phyloP scores from a whole-genome alignment of 2,888 invertebrate genomes.

The Mactromeris polynyma region DNA sequence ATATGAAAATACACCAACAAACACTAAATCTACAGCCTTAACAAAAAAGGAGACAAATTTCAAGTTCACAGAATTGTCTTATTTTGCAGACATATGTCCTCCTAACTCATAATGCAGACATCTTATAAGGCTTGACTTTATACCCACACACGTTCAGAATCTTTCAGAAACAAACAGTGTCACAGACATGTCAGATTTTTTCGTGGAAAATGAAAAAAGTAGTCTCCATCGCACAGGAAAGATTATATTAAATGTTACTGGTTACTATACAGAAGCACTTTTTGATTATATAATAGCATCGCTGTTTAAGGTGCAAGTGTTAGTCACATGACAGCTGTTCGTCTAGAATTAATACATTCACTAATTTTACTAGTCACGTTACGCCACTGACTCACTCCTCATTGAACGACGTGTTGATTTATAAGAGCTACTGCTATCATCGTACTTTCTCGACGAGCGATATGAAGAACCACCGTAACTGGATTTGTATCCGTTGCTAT shows the following conservation, averaged over 20 bases:
- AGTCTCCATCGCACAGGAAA: neutral
- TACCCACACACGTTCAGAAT: too few relatives aligned
- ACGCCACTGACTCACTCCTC: constrained; percentile 69
- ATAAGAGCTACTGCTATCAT: constrained; percentile 59
- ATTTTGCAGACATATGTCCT: too few relatives aligned
- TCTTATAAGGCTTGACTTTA: too few relatives aligned
- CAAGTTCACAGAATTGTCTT: too few relatives aligned
- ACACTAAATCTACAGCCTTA: neutral
- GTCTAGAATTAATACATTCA: constrained; percentile 63
- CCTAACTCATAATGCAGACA: too few relatives aligned
- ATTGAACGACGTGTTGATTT: constrained; percentile 49
- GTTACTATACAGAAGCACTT: constrained; percentile 16
- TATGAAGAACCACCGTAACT: constrained; percentile 28
- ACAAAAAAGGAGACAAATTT: constrained; percentile 9
- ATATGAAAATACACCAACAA: neutral
- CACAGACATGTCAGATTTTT: neutral
- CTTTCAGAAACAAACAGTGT: too few relatives aligned
- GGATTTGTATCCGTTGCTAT: constrained; percentile 11
- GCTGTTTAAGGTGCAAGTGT: constrained; percentile 18
- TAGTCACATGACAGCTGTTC: constrained; percentile 19
- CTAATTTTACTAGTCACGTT: constrained; percentile 53
- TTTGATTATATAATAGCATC: neutral
- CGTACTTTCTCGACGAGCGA: constrained; percentile 59
- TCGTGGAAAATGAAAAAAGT: neutral
- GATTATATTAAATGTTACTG: constrained; percentile 15